phyloP scores from a whole-genome alignment of 2,888 invertebrate species.

The Diarsia brunnea region DNA sequence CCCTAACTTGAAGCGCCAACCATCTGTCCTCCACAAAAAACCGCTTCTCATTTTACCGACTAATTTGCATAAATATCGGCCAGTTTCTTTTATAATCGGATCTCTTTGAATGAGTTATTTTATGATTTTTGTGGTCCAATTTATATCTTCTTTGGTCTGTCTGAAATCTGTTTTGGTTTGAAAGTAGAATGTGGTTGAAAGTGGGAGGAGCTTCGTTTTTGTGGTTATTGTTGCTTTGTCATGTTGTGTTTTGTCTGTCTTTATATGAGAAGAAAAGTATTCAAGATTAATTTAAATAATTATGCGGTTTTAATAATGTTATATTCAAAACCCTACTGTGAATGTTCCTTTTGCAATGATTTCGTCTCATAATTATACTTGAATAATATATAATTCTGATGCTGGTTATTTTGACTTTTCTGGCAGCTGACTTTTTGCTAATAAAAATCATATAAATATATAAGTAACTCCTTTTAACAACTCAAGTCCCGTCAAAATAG shows the following conservation, averaged over 20 bases:
- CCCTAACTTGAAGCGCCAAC: slow-evolving; percentile 55
- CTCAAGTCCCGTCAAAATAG: no score
- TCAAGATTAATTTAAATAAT: neutral
- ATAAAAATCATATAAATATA: no score
- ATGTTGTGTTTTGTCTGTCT: neutral
- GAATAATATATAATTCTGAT: neutral
- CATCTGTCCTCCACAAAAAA: slow-evolving; percentile 67
- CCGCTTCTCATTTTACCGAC: slow-evolving; percentile 55
- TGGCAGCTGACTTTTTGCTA: no score
- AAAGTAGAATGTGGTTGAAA: neutral
- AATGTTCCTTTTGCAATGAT: neutral
- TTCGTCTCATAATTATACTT: neutral
- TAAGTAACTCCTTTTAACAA: no score
- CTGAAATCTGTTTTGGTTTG: slow-evolving; percentile 29
- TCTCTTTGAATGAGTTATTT: slow-evolving; percentile 66
- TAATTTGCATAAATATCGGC: slow-evolving; percentile 71
- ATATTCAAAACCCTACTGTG: neutral
- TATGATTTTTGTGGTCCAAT: slow-evolving; percentile 41
- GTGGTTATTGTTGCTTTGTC: neutral
- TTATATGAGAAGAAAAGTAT: neutral
- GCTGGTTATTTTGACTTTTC: no score
- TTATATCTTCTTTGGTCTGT: slow-evolving; percentile 24
- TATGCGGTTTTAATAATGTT: neutral
- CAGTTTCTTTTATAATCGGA: slow-evolving; percentile 57
- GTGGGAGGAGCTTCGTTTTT: neutral